phyloP scores from a whole-genome alignment of 2,797 vertebrate species.

The Semotilus atromaculatus region DNA sequence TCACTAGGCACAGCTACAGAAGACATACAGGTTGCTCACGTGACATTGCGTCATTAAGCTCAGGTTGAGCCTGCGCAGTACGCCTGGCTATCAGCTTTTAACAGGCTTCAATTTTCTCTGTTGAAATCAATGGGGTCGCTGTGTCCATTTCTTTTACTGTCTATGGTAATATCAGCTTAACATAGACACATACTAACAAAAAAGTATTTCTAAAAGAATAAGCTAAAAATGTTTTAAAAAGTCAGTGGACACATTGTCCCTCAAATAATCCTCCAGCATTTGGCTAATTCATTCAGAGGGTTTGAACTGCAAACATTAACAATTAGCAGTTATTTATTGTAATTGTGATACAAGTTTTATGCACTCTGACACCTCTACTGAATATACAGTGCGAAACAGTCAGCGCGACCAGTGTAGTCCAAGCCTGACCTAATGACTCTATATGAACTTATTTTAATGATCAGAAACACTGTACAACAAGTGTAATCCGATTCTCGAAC shows the following conservation, averaged over 20 bases:
- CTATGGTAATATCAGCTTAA: conserved; percentile 5
- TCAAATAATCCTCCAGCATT: not conserved
- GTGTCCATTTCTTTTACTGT: too few species aligned
- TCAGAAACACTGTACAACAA: not conserved
- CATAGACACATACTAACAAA: not conserved
- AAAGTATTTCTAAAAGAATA: not conserved
- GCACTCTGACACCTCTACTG: not conserved
- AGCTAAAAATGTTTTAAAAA: not conserved
- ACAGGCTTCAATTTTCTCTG: too few species aligned
- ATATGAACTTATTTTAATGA: not conserved
- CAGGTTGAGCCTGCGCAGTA: too few species aligned
- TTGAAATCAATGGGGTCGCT: too few species aligned
- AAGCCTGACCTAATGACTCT: not conserved
- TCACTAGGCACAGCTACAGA: too few species aligned
- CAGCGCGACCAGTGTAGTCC: not conserved
- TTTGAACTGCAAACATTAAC: not conserved
- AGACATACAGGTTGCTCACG: too few species aligned
- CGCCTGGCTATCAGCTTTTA: too few species aligned
- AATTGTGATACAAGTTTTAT: not conserved
- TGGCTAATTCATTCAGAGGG: not conserved
- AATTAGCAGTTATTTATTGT: not conserved
- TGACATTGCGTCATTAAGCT: too few species aligned
- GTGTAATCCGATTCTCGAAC: not conserved
- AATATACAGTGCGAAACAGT: not conserved
- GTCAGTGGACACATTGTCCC: not conserved